phyloP scores from a whole-genome alignment of 2,888 invertebrate genomes.

The Tolmerus cingulatus region DNA sequence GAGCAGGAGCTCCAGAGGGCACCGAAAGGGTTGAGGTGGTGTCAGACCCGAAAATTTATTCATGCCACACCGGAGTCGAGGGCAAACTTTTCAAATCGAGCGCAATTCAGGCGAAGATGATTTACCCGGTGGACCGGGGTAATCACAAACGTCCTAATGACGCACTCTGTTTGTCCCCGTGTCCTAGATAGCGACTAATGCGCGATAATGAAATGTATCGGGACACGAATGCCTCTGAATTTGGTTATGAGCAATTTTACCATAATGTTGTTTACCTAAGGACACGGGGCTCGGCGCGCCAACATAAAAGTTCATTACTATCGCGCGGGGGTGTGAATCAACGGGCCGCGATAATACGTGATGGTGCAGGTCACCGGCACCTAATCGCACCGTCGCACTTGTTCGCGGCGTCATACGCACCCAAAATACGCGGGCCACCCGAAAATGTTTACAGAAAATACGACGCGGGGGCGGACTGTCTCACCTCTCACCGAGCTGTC shows the following conservation, averaged over 20 bases:
- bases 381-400: conserved; percentile 8
- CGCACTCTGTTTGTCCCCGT: conserved; percentile 28
- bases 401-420: not conserved
- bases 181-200: conserved; percentile 30
- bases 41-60: conserved; percentile 23
- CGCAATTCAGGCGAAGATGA: conserved; percentile 42
- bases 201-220: conserved; percentile 37
- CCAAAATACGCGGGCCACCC: not conserved
- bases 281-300: not conserved
- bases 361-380: not conserved
- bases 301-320: conserved; percentile 19
- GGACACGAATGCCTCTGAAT: conserved; percentile 28
- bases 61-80: conserved; percentile 27
- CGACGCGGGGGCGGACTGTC: not conserved
- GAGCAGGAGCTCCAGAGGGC: not conserved
- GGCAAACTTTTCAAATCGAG: conserved; percentile 31
- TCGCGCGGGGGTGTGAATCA: not conserved
- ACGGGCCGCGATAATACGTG: not conserved
- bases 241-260: conserved; percentile 30
- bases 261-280: conserved; percentile 34
- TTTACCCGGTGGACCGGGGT: conserved; percentile 22
- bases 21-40: not conserved
- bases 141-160: conserved; percentile 37
- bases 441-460: not conserved
- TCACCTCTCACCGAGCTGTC: not conserved